Conservation (phyloP, 2,888 invertebrate genomes). For the Leptarthrus brevirostris region DNA sequence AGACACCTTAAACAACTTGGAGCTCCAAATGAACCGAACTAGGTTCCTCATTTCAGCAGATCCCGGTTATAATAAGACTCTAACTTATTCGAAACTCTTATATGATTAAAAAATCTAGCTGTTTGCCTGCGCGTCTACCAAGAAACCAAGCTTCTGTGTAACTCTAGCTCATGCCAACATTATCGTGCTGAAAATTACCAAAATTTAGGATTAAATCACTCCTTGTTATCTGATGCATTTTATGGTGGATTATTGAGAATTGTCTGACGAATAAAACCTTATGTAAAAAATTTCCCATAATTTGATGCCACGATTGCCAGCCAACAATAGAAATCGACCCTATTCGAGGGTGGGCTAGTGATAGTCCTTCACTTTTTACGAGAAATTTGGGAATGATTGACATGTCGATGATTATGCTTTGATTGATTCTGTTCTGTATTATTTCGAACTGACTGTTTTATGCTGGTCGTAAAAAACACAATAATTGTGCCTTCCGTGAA, state of each 20-base stretch:
- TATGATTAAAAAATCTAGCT: too few species aligned
- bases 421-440: conserved; percentile 20
- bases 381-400: conserved; percentile 20
- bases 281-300: background rate
- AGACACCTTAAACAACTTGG: too few species aligned
- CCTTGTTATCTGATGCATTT: conserved; percentile 30
- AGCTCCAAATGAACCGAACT: too few species aligned
- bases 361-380: conserved; percentile 8
- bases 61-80: too few species aligned
- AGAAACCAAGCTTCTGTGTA: too few species aligned
- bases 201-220: too few species aligned
- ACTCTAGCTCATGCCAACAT: too few species aligned
- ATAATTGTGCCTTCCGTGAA: too few species aligned
- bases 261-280: background rate
- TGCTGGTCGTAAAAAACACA: conserved; percentile 28
- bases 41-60: too few species aligned
- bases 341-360: conserved; percentile 26
- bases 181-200: too few species aligned
- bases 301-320: conserved; percentile 17
- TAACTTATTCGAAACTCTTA: too few species aligned
- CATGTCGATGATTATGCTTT: conserved; percentile 29
- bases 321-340: conserved; percentile 11
- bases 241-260: conserved; percentile 26
- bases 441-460: conserved; percentile 7
- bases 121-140: too few species aligned